These are phyloP conservation scores for Prunella fulvescens DNA, from an alignment of 2,113 vertebrate species.

Conservation along the genomic window DNA sequence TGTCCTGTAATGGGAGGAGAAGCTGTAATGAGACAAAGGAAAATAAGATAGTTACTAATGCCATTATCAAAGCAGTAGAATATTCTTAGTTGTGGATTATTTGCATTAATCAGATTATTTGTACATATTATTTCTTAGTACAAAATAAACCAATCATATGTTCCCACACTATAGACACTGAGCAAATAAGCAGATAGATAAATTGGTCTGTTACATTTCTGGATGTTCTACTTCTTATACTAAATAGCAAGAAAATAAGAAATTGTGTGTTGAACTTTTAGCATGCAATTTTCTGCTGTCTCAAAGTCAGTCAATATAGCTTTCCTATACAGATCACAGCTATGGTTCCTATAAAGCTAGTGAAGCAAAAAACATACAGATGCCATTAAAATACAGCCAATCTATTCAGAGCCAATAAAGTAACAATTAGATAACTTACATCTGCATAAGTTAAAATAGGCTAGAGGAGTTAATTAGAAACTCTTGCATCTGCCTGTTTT, in stretches of 20 bases:
- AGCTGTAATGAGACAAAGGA: background rate
- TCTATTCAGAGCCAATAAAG: slow-evolving; percentile 52
- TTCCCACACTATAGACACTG: background rate
- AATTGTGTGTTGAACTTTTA: slow-evolving; percentile 29
- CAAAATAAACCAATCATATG: background rate
- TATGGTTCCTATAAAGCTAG: slow-evolving; percentile 38
- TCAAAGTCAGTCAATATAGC: slow-evolving; percentile 1
- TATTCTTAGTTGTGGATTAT: slow-evolving; percentile 19
- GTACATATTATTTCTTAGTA: background rate
- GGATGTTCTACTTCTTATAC: background rate
- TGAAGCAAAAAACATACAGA: slow-evolving; percentile 59
- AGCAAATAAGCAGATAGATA: background rate
- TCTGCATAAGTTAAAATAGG: slow-evolving; percentile 38
- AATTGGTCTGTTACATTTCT: background rate
- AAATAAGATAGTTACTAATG: background rate
- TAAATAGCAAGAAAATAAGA: background rate
- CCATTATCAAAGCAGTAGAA: background rate
- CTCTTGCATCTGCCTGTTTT: slow-evolving; percentile 1
- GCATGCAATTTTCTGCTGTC: slow-evolving; percentile 35
- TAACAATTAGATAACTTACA: slow-evolving; percentile 43
- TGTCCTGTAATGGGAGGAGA: background rate
- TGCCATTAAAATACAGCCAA: slow-evolving; percentile 47
- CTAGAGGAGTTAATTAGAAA: slow-evolving; percentile 41
- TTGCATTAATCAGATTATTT: background rate
- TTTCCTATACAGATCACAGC: slow-evolving; percentile 35